Base-by-base conservation (phyloP, 2,888 invertebrate genomes). In the Cephus nigrinus region DNA sequence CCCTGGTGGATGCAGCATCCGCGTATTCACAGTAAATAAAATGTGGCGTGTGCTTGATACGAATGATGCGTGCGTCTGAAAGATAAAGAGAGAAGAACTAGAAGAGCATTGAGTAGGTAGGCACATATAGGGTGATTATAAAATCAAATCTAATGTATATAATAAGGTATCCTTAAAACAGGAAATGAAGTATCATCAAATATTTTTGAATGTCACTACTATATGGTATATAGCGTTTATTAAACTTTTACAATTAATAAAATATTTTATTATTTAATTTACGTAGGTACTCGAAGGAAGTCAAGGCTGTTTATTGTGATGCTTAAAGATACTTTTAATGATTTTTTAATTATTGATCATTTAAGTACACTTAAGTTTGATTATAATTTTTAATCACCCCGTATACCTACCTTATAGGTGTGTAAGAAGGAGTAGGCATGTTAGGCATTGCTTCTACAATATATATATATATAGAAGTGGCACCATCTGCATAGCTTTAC, bases 1-100 rank as follows among this genome's bases (percentile, higher is more conserved):
- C 81, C 81, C 79, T 76, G 76, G 73, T 69, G 34, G 36, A 75
- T 74, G 55, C 11, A n/a, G 75, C 34, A n/a, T 55, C 12, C 40
- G 36, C 36, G 74, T n/a, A 55, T 55, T 55, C 55, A 55, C 9
- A 3, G 23, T 55, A 23, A 55, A 23, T 55, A 55, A 23, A 23
- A 55, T 1, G 55, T 23, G 55, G 55, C 55, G 55, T 23, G 55
- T 55, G 55, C 23, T 55, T 9, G 55, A 55, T 55, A 55, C 3
- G 23, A 23, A 55, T 0, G 55, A 55, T 23, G 23, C 23, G 55
- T 55, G 55, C 1, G 23, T 55, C 23, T 23, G 23, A 23, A 55
- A 55, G 55, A 55, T 55, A 23, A 55, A 55, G 55, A 55, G 55
- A 55, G 55, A 23, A 55, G 55, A 55, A 23, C 9, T 23, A 9